Conservation (phyloP, 1,140 invertebrate species). For the Tetranychus urticae region DNA sequence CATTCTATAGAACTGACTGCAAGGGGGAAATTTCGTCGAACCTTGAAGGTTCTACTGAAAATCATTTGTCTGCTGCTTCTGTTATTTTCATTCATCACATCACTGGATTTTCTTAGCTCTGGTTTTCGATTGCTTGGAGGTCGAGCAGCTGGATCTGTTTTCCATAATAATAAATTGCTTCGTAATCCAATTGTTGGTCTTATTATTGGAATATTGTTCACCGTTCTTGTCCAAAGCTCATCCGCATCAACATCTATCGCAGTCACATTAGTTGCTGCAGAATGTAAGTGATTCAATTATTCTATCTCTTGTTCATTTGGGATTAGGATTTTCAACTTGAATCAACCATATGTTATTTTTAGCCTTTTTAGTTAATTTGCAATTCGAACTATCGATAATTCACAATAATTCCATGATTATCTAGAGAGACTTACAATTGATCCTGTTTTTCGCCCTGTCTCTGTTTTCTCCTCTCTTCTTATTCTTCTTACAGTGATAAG, state of each 20-base stretch:
- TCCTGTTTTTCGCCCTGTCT: background rate
- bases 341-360: background rate
- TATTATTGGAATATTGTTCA: slow-evolving; percentile 34
- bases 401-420: no score
- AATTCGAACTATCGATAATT: no score
- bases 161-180: slow-evolving; percentile 25
- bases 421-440: no score
- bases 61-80: slow-evolving; percentile 19
- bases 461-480: background rate
- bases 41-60: slow-evolving; percentile 15
- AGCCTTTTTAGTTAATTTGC: no score
- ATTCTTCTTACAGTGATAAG: slow-evolving; percentile 22
- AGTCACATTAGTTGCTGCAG: slow-evolving; percentile 33
- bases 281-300: background rate
- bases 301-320: background rate
- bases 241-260: slow-evolving; percentile 35
- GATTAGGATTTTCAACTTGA: background rate
- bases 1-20: background rate
- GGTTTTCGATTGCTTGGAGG: slow-evolving; percentile 32
- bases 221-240: slow-evolving; percentile 34
- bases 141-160: slow-evolving; percentile 21
- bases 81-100: slow-evolving; percentile 33
- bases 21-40: slow-evolving; percentile 10
- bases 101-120: slow-evolving; percentile 29
- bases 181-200: slow-evolving; percentile 29